A percentile compares a stretch with the other conserved stretches of the same genome.
phyloP scores from a whole-genome alignment of 2,113 vertebrate species.

The Alosa alosa region DNA sequence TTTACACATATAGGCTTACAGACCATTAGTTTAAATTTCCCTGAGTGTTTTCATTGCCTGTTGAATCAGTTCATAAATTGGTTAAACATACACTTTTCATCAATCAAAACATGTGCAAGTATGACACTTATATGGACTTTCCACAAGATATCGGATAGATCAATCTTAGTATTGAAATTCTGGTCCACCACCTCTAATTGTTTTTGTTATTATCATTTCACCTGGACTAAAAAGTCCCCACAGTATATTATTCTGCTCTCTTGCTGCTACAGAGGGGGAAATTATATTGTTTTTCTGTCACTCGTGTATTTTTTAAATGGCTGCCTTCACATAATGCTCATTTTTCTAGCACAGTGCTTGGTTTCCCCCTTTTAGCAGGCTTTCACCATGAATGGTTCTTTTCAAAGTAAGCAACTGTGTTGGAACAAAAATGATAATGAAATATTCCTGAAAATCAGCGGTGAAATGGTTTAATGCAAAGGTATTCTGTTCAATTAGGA shows the following conservation, averaged over 20 bases:
- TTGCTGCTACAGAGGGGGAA: not conserved
- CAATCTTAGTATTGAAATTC: not conserved
- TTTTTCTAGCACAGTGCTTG: not conserved
- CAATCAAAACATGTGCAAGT: not conserved
- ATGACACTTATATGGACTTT: not conserved
- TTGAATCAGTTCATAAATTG: too few species aligned
- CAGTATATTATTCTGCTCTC: not conserved
- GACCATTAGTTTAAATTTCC: not conserved
- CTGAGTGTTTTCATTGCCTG: not conserved
- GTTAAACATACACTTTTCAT: not conserved
- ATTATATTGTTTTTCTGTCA: not conserved
- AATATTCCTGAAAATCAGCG: not conserved
- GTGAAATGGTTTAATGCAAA: conserved; percentile 1
- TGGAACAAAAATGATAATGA: not conserved
- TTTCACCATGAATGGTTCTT: not conserved
- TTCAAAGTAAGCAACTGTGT: not conserved
- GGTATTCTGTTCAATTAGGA: conserved; percentile 18
- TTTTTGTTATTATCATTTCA: not conserved
- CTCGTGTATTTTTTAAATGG: not conserved
- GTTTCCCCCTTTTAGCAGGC: not conserved
- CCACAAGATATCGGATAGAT: not conserved
- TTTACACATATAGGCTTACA: not conserved
- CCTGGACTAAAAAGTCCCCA: not conserved
- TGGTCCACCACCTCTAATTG: not conserved
- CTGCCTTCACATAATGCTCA: not conserved